These are phyloP conservation scores for Sitobion miscanthi DNA, from an alignment of 1,140 invertebrate species.

Conservation along the genomic window DNA sequence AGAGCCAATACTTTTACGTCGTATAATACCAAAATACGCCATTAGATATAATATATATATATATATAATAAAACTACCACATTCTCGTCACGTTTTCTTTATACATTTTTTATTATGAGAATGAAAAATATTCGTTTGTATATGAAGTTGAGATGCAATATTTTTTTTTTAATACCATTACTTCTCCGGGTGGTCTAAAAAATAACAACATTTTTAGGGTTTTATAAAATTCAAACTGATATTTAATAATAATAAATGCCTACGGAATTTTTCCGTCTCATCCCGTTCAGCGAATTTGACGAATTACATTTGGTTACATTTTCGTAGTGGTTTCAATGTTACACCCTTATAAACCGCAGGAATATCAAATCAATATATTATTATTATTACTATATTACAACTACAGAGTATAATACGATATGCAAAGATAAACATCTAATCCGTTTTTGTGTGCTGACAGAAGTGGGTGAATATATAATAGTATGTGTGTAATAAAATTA, in stretches of 20 bases:
- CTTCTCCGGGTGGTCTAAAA: not conserved
- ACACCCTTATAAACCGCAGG: too few species aligned
- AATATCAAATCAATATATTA: not conserved
- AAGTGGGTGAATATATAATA: constrained; percentile 8
- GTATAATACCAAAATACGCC: not conserved
- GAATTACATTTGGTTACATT: not conserved
- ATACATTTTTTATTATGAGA: constrained; percentile 40
- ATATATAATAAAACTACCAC: not conserved
- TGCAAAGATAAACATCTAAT: constrained; percentile 26
- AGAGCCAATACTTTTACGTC: not conserved
- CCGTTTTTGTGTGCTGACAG: constrained; percentile 18
- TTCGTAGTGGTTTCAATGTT: not conserved
- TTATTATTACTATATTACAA: not conserved
- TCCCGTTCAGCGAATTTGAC: not conserved
- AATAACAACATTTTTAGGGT: constrained; percentile 3
- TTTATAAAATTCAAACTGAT: not conserved
- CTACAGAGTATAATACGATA: not conserved
- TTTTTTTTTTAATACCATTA: constrained; percentile 40
- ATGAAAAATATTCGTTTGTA: constrained; percentile 21
- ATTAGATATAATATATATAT: not conserved
- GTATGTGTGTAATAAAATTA: constrained; percentile 27
- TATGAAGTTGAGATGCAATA: constrained; percentile 37
- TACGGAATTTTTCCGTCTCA: not conserved
- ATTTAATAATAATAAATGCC: constrained; percentile 37
- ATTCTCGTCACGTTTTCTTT: constrained; percentile 40